Evolutionary conservation across 2,888 invertebrate species (phyloP).

Genomic region (Ochropleura plecta): DNA sequence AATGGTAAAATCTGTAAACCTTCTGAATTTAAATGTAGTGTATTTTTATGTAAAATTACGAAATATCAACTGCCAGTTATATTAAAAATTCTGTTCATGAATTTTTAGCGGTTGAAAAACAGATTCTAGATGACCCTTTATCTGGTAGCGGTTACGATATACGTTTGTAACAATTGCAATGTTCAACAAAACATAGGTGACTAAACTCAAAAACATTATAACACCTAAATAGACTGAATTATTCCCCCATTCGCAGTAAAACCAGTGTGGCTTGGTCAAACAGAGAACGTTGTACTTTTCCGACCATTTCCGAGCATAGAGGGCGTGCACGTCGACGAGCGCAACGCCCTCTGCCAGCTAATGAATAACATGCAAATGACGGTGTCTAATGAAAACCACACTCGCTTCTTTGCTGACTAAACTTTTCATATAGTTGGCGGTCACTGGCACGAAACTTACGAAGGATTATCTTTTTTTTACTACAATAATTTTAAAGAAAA

Average conservation of each 20-base stretch:
- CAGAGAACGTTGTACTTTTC: slow-evolving; percentile 62
- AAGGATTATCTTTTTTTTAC: slow-evolving; percentile 23
- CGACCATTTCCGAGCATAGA: slow-evolving; percentile 55
- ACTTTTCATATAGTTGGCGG: slow-evolving; percentile 68
- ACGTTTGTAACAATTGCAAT: background rate
- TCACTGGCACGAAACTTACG: slow-evolving; percentile 61
- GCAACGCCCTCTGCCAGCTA: slow-evolving; percentile 75
- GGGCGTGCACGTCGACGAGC: slow-evolving; percentile 55
- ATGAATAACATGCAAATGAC: slow-evolving; percentile 88
- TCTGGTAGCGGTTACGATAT: no score
- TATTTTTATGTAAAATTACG: background rate
- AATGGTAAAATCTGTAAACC: background rate
- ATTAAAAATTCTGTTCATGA: background rate
- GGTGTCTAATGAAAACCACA: slow-evolving; percentile 84
- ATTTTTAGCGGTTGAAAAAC: background rate
- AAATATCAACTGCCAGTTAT: background rate
- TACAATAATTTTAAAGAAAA: background rate
- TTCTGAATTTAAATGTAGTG: background rate
- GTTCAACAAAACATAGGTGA: background rate
- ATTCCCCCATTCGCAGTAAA: slow-evolving; percentile 28
- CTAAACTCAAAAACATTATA: slow-evolving; percentile 1
- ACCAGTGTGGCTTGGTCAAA: slow-evolving; percentile 50
- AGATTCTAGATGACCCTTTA: no score
- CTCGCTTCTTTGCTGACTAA: slow-evolving; percentile 72
- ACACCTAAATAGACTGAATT: slow-evolving; percentile 10